Percentiles rank a stretch among this genome's conserved stretches.
phyloP scores from a whole-genome alignment of 2,113 vertebrate species.

The Naja naja region DNA sequence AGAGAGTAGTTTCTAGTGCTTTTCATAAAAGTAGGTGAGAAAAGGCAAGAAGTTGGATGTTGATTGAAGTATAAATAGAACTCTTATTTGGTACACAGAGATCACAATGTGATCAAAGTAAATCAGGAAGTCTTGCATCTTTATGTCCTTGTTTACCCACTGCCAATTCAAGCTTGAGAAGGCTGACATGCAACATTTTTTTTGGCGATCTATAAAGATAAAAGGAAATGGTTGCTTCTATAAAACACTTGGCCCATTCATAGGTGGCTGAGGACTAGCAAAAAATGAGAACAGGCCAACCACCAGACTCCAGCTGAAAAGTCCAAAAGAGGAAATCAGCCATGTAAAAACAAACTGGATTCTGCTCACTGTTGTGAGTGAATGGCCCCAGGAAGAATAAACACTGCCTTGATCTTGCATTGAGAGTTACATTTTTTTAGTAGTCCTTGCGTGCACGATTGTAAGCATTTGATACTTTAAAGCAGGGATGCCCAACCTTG shows the following conservation, averaged over 20 bases:
- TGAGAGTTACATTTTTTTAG: neutral
- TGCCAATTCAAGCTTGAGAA: neutral
- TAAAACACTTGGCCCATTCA: neutral
- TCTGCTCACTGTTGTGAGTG: neutral
- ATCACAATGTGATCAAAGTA: neutral
- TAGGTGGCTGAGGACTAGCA: neutral
- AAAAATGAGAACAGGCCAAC: neutral
- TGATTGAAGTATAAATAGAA: neutral
- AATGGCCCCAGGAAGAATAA: neutral
- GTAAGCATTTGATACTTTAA: neutral
- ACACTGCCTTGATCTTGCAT: neutral
- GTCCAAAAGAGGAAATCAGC: neutral
- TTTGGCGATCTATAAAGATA: neutral
- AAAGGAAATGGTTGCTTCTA: neutral
- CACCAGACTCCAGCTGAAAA: neutral
- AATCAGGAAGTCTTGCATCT: neutral
- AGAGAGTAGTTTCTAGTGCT: neutral
- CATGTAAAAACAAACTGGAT: neutral
- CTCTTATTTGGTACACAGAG: neutral
- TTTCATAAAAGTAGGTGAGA: neutral
- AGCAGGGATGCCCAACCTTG: neutral
- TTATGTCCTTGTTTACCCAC: neutral
- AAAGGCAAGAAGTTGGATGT: neutral
- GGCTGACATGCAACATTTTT: neutral
- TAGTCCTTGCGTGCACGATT: neutral